A percentile compares a stretch with the other conserved stretches of the same genome.
These are phyloP conservation scores for Caenorhabditis sp. DNA, from an alignment of 2,888 invertebrate genomes.

Conservation along the genomic window DNA sequence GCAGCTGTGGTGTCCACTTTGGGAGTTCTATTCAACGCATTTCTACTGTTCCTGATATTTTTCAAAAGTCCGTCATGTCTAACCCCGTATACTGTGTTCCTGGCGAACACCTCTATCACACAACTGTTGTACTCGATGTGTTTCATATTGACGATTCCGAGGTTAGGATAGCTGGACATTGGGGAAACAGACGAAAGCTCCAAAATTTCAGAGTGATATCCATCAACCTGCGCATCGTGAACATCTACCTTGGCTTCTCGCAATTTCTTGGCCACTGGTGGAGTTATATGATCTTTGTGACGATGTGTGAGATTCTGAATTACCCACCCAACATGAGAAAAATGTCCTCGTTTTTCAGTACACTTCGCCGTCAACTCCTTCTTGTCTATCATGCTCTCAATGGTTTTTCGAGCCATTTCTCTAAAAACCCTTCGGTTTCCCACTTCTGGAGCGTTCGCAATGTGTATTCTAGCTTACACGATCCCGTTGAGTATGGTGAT, in stretches of 20 bases:
- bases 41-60: slow-evolving; percentile 57
- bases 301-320: slow-evolving; percentile 47
- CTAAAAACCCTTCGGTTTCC: slow-evolving; percentile 59
- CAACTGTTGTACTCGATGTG: slow-evolving; percentile 56
- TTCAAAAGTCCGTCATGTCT: slow-evolving; percentile 65
- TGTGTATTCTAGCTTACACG: slow-evolving; percentile 57
- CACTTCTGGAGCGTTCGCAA: slow-evolving; percentile 59
- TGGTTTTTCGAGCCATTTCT: slow-evolving; percentile 63
- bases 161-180: slow-evolving; percentile 20
- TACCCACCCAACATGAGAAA: no score
- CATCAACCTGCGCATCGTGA: slow-evolving; percentile 60
- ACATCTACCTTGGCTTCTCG: slow-evolving; percentile 60
- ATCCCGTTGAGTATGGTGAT: slow-evolving; percentile 63
- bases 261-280: slow-evolving; percentile 64
- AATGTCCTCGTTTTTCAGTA: slow-evolving; percentile 46
- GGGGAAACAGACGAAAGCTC: no score
- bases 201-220: slow-evolving; percentile 57
- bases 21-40: slow-evolving; percentile 53
- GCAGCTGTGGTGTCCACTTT: slow-evolving; percentile 51
- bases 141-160: slow-evolving; percentile 53
- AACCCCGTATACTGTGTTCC: slow-evolving; percentile 64
- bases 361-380: slow-evolving; percentile 66
- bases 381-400: slow-evolving; percentile 63
- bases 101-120: slow-evolving; percentile 66
- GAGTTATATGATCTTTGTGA: slow-evolving; percentile 64